These are phyloP conservation scores for Rutilus rutilus DNA, from an alignment of 2,113 vertebrate species.

Conservation along the genomic window DNA sequence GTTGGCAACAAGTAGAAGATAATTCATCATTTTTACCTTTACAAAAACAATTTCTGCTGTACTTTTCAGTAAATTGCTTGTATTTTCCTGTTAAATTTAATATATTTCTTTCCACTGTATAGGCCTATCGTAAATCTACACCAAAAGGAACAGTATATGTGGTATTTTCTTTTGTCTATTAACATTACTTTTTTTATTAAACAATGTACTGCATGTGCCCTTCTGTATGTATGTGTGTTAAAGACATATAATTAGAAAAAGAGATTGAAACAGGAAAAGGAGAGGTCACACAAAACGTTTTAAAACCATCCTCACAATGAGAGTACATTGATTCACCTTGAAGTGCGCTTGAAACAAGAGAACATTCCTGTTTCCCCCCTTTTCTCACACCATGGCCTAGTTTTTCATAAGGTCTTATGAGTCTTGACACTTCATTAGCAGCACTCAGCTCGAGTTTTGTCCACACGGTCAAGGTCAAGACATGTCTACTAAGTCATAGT, in stretches of 20 bases:
- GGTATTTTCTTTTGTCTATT: neutral
- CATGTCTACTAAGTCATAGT: conserved; percentile 60
- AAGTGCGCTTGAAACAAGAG: conserved; percentile 35
- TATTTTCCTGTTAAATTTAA: no score
- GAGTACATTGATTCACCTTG: conserved; percentile 52
- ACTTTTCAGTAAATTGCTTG: no score
- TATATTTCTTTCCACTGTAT: no score
- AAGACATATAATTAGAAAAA: conserved; percentile 12
- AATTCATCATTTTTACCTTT: no score
- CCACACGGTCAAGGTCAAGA: conserved; percentile 66
- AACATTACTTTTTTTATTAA: neutral
- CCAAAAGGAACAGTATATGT: neutral
- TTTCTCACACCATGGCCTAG: conserved; percentile 61
- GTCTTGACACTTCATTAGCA: conserved; percentile 69
- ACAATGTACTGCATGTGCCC: neutral
- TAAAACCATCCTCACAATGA: conserved; percentile 13
- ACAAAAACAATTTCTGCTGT: no score
- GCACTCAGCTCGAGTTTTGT: conserved; percentile 62
- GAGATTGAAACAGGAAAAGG: neutral
- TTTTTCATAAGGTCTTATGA: conserved; percentile 66
- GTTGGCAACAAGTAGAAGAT: no score
- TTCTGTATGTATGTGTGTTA: conserved; percentile 4
- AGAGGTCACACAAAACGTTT: conserved; percentile 28
- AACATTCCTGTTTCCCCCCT: conserved; percentile 9
- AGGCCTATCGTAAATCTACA: no score